A percentile compares a stretch with the other conserved stretches of the same genome.
phyloP scores from a whole-genome alignment of 2,888 invertebrate genomes.

The Neria commutata region DNA sequence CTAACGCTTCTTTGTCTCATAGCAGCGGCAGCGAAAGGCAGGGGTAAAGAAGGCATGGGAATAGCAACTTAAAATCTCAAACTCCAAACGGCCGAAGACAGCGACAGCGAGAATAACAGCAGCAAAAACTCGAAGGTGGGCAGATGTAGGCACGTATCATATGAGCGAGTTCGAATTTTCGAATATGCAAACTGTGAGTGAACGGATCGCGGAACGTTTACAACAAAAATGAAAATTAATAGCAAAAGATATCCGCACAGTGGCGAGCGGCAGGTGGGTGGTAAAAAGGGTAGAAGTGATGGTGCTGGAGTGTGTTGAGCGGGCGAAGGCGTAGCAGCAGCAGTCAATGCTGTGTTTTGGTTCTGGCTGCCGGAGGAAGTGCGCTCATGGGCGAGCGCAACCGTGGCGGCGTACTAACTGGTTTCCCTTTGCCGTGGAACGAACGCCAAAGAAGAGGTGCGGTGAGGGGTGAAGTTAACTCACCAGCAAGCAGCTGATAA shows the following conservation, averaged over 20 bases:
- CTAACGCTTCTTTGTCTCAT: not conserved
- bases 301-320: not conserved
- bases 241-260: not conserved
- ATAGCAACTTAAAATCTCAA: not conserved
- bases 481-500: constrained; percentile 13
- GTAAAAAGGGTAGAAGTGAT: not conserved
- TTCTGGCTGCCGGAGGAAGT: too few relatives aligned
- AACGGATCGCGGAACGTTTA: not conserved
- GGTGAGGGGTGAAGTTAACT: not conserved
- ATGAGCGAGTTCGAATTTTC: constrained; percentile 4
- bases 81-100: not conserved
- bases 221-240: not conserved
- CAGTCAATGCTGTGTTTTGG: not conserved
- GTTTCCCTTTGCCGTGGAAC: not conserved
- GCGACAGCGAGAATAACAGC: not conserved
- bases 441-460: not conserved
- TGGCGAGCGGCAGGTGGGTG: too few relatives aligned
- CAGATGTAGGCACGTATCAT: constrained; percentile 4
- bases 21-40: not conserved
- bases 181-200: constrained; percentile 4
- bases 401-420: too few relatives aligned
- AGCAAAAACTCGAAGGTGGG: not conserved
- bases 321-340: not conserved
- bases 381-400: too few relatives aligned
- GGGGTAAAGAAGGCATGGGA: not conserved